phyloP scores from a whole-genome alignment of 2,888 invertebrate species.

The Ischnus inquisitorius region DNA sequence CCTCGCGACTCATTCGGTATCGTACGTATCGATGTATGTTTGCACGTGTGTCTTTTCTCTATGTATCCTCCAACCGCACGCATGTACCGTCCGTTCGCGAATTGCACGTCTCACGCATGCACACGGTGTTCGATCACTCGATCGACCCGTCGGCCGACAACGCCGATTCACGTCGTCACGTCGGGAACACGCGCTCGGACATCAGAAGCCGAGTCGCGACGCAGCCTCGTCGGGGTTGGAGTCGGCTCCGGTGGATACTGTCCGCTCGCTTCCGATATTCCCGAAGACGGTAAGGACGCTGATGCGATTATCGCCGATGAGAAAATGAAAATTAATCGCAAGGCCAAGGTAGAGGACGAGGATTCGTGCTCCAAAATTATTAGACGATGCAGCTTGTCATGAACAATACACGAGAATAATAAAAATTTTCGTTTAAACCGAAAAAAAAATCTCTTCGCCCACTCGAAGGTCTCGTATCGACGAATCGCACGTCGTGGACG shows the following conservation, averaged over 20 bases:
- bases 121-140: slow-evolving; percentile 10
- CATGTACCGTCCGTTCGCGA: slow-evolving; percentile 17
- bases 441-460: neutral
- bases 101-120: slow-evolving; percentile 37
- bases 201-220: slow-evolving; percentile 62
- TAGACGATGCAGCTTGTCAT: slow-evolving; percentile 78
- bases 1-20: slow-evolving; percentile 38
- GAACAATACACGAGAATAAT: neutral
- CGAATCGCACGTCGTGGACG: neutral
- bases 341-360: slow-evolving; percentile 72
- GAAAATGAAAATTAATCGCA: slow-evolving; percentile 50
- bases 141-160: neutral
- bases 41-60: slow-evolving; percentile 53
- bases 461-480: too few relatives aligned
- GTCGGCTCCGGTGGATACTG: slow-evolving; percentile 73
- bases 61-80: slow-evolving; percentile 36
- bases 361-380: slow-evolving; percentile 76
- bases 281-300: slow-evolving; percentile 82
- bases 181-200: slow-evolving; percentile 12
- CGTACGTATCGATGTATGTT: slow-evolving; percentile 67
- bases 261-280: slow-evolving; percentile 74
- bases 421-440: neutral
- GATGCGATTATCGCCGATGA: slow-evolving; percentile 53
- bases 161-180: neutral
- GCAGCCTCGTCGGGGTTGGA: slow-evolving; percentile 60